These are phyloP conservation scores for Coenonympha glycerion DNA, from an alignment of 2,888 invertebrate genomes.

Conservation along the genomic window DNA sequence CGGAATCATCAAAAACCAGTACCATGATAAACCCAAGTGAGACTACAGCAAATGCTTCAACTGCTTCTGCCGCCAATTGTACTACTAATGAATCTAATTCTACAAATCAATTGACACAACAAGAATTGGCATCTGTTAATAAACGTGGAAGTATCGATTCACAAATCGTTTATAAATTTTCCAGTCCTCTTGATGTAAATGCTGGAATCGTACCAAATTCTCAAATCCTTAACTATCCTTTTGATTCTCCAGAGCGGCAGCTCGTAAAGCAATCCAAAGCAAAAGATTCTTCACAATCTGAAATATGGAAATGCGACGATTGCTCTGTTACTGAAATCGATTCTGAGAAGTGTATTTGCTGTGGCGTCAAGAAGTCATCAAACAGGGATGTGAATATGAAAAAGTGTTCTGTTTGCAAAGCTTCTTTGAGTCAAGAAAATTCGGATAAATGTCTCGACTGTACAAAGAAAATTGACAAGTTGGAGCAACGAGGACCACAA, in stretches of 20 bases:
- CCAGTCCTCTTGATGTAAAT: constrained; percentile 45
- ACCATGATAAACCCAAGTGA: constrained; percentile 10
- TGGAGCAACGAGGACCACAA: constrained; percentile 23
- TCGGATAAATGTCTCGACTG: constrained; percentile 42
- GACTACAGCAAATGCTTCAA: not conserved
- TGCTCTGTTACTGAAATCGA: constrained; percentile 43
- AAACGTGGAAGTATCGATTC: not conserved
- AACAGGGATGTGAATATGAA: constrained; percentile 13
- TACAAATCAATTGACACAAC: not conserved
- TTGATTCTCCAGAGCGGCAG: constrained; percentile 44
- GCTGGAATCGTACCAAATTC: constrained; percentile 29
- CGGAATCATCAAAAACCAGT: not conserved
- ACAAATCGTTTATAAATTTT: constrained; percentile 41
- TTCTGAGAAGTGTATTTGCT: constrained; percentile 46
- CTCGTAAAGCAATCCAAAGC: constrained; percentile 33
- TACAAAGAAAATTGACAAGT: constrained; percentile 32
- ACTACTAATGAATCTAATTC: constrained; percentile 1
- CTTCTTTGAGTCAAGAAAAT: constrained; percentile 32
- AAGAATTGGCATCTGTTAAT: not conserved
- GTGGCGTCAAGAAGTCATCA: constrained; percentile 38
- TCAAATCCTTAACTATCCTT: constrained; percentile 39
- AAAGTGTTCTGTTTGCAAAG: constrained; percentile 42
- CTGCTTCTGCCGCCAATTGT: not conserved
- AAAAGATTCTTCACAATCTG: constrained; percentile 19
- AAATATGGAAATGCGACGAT: constrained; percentile 45